A percentile compares a stretch with the other conserved stretches of the same genome.
Evolutionary conservation across 2,797 vertebrate species (phyloP).

Genomic region (Oryzias dopingdopingensis): DNA sequence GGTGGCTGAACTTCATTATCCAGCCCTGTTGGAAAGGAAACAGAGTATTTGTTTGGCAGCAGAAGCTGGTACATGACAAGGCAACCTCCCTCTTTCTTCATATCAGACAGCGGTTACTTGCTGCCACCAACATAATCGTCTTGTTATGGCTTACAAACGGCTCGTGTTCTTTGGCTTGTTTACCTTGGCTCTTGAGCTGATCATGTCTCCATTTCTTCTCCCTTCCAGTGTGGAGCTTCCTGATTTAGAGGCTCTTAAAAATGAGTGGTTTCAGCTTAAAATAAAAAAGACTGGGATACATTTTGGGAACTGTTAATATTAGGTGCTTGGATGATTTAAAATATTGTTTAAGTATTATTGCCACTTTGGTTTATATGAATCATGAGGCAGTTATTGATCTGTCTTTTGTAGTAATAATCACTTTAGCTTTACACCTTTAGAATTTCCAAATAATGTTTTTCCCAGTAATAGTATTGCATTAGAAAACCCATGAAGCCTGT

Average conservation of each 20-base stretch:
- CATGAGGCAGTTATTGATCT: too few relatives aligned
- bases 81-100: conserved; percentile 38
- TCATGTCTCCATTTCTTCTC: conserved; percentile 43
- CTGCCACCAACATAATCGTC: conserved; percentile 60
- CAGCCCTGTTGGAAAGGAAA: conserved; percentile 38
- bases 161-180: conserved; percentile 58
- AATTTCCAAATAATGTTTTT: too few relatives aligned
- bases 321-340: neutral
- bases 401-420: too few relatives aligned
- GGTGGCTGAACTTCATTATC: conserved; percentile 31
- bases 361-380: too few relatives aligned
- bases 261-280: conserved; percentile 20
- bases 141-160: conserved; percentile 53
- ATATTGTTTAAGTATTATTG: too few relatives aligned
- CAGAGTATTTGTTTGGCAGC: conserved; percentile 49
- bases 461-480: too few relatives aligned
- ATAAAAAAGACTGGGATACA: conserved; percentile 10
- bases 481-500: too few relatives aligned
- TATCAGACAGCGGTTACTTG: conserved; percentile 52
- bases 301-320: conserved; percentile 25
- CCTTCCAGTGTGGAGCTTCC: conserved; percentile 40
- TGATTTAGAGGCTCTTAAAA: conserved; percentile 41
- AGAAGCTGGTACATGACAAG: conserved; percentile 44
- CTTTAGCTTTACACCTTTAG: too few relatives aligned
- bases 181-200: conserved; percentile 46